Conservation (phyloP, 1,140 invertebrate species). For the Drosophila lacertosa region DNA sequence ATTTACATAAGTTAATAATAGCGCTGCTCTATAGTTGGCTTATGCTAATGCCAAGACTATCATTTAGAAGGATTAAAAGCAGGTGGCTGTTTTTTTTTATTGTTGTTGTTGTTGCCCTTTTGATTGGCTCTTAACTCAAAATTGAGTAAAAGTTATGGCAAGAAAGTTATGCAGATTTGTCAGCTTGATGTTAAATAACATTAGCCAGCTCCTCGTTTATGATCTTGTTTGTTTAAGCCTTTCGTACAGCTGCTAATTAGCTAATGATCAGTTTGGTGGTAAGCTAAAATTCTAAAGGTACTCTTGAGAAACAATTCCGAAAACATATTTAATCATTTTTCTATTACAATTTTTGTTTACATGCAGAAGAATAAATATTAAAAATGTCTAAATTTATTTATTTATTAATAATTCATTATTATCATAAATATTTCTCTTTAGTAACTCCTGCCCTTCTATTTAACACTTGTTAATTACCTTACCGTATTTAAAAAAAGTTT, state of each 20-base stretch:
- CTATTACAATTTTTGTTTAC: no score
- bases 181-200: conserved; percentile 29
- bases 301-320: no score
- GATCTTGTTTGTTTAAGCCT: conserved; percentile 27
- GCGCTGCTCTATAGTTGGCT: conserved; percentile 12
- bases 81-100: no score
- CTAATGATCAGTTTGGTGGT: not conserved
- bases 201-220: not conserved
- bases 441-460: not conserved
- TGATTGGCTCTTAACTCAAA: not conserved
- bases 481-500: not conserved
- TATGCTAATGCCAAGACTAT: conserved; percentile 33
- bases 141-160: conserved; percentile 50
- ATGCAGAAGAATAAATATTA: no score
- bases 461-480: conserved; percentile 1
- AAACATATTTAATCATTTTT: no score
- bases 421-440: no score
- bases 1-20: conserved; percentile 28
- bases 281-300: not conserved
- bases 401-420: no score
- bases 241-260: not conserved
- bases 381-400: no score
- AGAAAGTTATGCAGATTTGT: conserved; percentile 47
- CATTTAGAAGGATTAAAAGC: conserved; percentile 43
- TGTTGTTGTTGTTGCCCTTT: not conserved